These are phyloP conservation scores for Erebia aethiops DNA, from an alignment of 2,888 invertebrate genomes.

Conservation along the genomic window DNA sequence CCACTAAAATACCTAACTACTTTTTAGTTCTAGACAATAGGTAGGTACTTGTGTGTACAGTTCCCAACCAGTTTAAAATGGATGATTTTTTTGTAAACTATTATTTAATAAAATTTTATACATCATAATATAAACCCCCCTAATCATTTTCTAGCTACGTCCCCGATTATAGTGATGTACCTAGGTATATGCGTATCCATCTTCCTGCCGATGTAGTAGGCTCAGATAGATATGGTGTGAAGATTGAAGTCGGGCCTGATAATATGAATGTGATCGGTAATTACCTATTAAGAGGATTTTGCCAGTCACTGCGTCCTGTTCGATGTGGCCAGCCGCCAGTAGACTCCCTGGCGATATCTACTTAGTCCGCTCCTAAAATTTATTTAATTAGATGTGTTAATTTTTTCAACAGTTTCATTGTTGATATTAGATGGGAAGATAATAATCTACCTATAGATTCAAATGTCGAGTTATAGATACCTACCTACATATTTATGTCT, in stretches of 20 bases:
- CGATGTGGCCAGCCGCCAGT: slow-evolving; percentile 15
- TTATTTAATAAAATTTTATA: background rate
- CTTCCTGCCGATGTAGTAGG: background rate
- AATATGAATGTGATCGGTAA: slow-evolving; percentile 73
- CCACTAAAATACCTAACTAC: no score
- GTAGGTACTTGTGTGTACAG: no score
- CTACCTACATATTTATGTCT: no score
- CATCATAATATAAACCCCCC: background rate
- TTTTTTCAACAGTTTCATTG: no score
- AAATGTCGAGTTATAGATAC: no score
- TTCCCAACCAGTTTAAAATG: no score
- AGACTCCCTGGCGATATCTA: background rate
- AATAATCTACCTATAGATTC: no score
- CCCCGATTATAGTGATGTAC: background rate
- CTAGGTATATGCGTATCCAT: background rate
- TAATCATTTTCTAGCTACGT: background rate
- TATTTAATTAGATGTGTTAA: no score
- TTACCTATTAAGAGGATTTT: slow-evolving; percentile 66
- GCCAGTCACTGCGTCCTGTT: slow-evolving; percentile 68
- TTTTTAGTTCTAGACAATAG: no score
- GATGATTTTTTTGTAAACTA: background rate
- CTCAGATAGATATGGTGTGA: background rate
- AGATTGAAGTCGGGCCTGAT: slow-evolving; percentile 52
- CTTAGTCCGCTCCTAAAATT: no score
- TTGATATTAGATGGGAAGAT: no score